These are phyloP conservation scores for Ctenicera cuprea DNA, from an alignment of 2,888 invertebrate genomes.

Conservation along the genomic window DNA sequence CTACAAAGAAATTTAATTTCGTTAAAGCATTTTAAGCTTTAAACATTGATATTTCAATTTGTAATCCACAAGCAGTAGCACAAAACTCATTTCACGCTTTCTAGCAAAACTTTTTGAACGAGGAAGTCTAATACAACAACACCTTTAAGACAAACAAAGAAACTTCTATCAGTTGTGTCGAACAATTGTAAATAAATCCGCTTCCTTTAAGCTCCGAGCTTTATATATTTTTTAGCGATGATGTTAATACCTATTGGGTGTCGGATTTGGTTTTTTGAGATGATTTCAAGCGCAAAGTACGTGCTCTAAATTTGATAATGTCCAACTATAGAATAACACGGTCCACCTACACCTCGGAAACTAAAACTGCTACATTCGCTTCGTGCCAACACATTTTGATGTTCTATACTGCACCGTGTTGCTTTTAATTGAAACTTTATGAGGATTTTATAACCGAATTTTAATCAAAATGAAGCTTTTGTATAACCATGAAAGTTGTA, in stretches of 20 bases:
- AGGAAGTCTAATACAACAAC: background rate
- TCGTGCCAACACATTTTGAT: slow-evolving; percentile 1
- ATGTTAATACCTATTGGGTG: slow-evolving; percentile 38
- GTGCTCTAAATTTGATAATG: slow-evolving; percentile 40
- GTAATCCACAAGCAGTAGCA: background rate
- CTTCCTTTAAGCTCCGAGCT: slow-evolving; percentile 26
- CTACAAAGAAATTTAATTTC: slow-evolving; percentile 12
- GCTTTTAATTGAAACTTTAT: slow-evolving; percentile 30
- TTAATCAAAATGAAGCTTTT: slow-evolving; percentile 20
- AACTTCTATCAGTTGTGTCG: slow-evolving; percentile 12
- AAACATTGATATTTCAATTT: slow-evolving; percentile 27
- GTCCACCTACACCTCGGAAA: background rate
- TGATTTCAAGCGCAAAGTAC: slow-evolving; percentile 25
- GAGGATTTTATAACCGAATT: slow-evolving; percentile 16
- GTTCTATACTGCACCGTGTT: background rate
- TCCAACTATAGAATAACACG: slow-evolving; percentile 8
- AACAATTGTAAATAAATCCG: slow-evolving; percentile 41
- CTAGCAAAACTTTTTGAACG: slow-evolving; percentile 12
- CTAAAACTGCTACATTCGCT: slow-evolving; percentile 11
- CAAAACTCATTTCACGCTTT: slow-evolving; percentile 9
- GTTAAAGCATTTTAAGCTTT: slow-evolving; percentile 30
- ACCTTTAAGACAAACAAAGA: slow-evolving; percentile 26
- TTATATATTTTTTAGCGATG: slow-evolving; percentile 32
- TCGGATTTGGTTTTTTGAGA: slow-evolving; percentile 37
- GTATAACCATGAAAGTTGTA: background rate